Base-by-base conservation (phyloP, 2,113 vertebrate species). In the Actinemys pallida region DNA sequence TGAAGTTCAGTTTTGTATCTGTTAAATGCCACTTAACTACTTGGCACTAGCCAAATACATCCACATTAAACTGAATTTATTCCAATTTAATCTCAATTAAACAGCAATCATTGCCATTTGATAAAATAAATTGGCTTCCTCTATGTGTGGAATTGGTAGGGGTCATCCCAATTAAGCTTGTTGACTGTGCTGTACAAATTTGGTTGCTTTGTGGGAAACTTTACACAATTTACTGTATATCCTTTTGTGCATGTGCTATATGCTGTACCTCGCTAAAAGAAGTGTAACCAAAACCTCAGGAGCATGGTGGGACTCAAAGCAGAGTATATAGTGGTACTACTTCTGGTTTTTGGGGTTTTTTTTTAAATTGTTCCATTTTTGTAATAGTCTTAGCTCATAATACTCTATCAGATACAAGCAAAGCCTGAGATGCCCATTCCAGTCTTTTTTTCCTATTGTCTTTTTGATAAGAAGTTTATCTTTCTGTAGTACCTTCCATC, bases 161-260 rank as follows among this genome's bases (percentile, higher is more conserved):
- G 9, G 7, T 93, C 0, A 53, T 86, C 89, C 81, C 57, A 69
- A 85, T 84, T 90, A 94, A 62, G 10, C 0, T 0, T 45, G 13
- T 83, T 90, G 31, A 84, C 96, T 72, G 45, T 22, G 0, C 57
- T 85, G 35, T 65, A 6, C 62, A 92, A 20, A 84, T 94, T 88
- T 91, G 75, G 25, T 83, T 88, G 35, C 81, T 94, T 75, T 65
- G 0, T 91, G 54, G 62, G 80, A 83, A 56, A 8, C 45, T 94
- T 94, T 94, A 52, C 62, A 19, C 54, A 39, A 35, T 2, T 56
- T 56, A 49, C 31, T 87, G 56, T 81, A 16, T 83, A 1, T 80
- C 52, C 52, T 53, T 95, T 86, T 62, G 50, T 89, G 35, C 35
- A 35, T n/a, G 20, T 78, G 35, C 3, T 93, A 76, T 45, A 78